Evolutionary conservation across 2,888 invertebrate species (phyloP), one percentile per base, ranked within the genome.

Genomic region (Pseudococcus longispinus): DNA sequence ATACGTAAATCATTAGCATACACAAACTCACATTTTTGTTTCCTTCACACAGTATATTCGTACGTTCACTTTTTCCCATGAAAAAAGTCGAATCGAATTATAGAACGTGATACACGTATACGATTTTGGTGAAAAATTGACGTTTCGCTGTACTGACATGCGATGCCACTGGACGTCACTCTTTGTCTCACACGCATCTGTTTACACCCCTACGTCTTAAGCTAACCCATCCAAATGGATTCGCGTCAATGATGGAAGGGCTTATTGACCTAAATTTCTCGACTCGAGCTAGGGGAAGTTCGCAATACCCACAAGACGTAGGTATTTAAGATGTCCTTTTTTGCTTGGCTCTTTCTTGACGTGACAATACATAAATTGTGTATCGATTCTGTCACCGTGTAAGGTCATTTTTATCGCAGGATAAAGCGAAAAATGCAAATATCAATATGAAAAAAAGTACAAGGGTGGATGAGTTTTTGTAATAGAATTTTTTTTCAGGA

Each of bases 211-310:
- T 80, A 42, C 77, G 77, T 8, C 77, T n/a, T 20, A 8, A 37
- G 8, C 8, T 9, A 0, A 0, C 37, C 5, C 9, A 29, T 9
- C 8, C 29, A 37, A 74, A 74, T n/a, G 13, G 37, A 60, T 80
- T 20, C 20, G 77, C 42, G 9, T 80, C 77, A 80, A 80, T 80
- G 77, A 80, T 42, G 18, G 29, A 80, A 26, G 29, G 32, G 70
- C 29, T 70, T 80, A 80, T 37, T 80, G 42, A 80, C 42, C 77
- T 42, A 80, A 37, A 80, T 80, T 80, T 37, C 77, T 15, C 77
- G 42, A n/a, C 29, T 29, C 29, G 15, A 9, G 29, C 29, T 60
- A 60, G 15, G n/a, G n/a, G 51, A 51, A 51, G 51, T 51, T 15
- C 23, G 9, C 23, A 5, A 60, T 23, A 60, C 20, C 60, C 9